Base-by-base conservation (phyloP, 2,797 vertebrate species). In the Peromyscus nudipes region DNA sequence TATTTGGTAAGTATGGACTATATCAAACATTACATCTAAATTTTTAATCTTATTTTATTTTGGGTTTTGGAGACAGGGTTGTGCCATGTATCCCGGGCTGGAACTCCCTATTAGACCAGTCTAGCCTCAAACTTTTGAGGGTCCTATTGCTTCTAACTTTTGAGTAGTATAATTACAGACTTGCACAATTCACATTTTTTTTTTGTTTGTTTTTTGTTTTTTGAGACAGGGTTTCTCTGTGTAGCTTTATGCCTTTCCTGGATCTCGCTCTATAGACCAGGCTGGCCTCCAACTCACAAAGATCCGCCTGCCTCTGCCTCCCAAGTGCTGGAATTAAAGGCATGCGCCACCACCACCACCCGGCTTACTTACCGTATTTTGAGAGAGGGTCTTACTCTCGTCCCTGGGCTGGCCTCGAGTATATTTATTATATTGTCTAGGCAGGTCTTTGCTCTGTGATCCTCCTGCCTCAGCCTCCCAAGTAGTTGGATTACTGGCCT, bases 1-100 rank as follows among this genome's bases (percentile, higher is more conserved):
- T 46, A 27, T 76, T 65, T 49, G n/a, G 43, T 34, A 67, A 67
- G 17, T 23, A 4, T 10, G 73, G 57, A 94, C 79, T 82, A 94
- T 93, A 60, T 82, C 14, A 92, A 95, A 83, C 71, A 49, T 34
- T 79, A 43, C 79, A 82, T 65, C 91, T 86, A 40, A 34, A 62
- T 25, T 10, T 43, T 64, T 64, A 46, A 40, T 17, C 37, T 46
- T 83, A 31, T 7, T 57, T 57, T 57, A 49, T 40, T 40, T 43
- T 73, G 14, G 25, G 16, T 88, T 88, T 75, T 75, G 8, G n/a
- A 75, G n/a, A 60, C 16, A 88, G 69, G 46, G 34, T 60, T 37
- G 57, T 37, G 31, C 52, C 71, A 43, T 4, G 37, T 75, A 75
- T 37, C 27, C 16, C 52, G 60, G 69, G 31, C 43, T 57, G 16